These are phyloP conservation scores for Seriola aureovittata DNA, from an alignment of 2,113 vertebrate genomes.

Conservation along the genomic window DNA sequence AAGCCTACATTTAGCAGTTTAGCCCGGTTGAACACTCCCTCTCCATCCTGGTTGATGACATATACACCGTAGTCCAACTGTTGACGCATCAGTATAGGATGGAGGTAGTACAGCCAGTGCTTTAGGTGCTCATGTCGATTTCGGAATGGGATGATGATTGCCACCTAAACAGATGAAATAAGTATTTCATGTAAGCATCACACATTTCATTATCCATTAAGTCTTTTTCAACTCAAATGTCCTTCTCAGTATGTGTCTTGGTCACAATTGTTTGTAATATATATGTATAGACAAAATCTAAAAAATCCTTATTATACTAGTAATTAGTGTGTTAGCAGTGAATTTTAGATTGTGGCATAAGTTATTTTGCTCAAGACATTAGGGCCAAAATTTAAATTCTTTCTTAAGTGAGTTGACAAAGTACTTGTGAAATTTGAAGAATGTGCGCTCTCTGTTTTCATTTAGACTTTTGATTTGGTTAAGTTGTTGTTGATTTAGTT, in stretches of 20 bases:
- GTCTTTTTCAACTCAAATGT: no score
- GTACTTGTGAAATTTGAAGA: no score
- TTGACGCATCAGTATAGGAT: conserved; percentile 92
- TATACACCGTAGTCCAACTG: conserved; percentile 94
- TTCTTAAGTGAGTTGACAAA: no score
- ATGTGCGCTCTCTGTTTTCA: no score
- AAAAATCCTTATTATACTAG: no score
- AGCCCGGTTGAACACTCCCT: conserved; percentile 92
- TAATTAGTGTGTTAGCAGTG: no score
- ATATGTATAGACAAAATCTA: no score
- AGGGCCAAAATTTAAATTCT: no score
- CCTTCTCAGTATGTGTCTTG: not conserved
- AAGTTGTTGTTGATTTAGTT: not conserved
- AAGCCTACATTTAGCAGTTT: conserved; percentile 94
- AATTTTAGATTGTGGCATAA: no score
- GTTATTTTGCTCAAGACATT: no score
- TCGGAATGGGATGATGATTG: conserved; percentile 94
- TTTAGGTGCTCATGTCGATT: conserved; percentile 93
- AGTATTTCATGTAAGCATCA: not conserved
- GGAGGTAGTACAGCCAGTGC: conserved; percentile 93
- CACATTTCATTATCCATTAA: not conserved
- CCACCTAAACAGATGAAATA: conserved; percentile 81
- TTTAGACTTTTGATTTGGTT: no score
- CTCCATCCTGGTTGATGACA: conserved; percentile 93
- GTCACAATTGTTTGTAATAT: no score